These are phyloP conservation scores for Euschistus heros DNA, from an alignment of 1,140 invertebrate species.

Conservation along the genomic window DNA sequence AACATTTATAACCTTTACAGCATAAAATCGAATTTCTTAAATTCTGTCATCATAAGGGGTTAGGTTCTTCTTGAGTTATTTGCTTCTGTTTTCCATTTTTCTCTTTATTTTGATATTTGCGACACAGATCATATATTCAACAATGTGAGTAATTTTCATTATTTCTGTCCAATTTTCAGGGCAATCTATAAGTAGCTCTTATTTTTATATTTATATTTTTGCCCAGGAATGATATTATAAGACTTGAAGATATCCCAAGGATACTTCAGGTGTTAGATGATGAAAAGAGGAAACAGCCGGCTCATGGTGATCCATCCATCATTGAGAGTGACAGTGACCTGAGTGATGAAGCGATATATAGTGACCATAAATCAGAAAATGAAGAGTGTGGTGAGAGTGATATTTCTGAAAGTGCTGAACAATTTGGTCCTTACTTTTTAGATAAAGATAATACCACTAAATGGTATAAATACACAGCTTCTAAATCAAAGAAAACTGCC, in stretches of 20 bases:
- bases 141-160: not conserved
- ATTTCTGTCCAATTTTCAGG: not conserved
- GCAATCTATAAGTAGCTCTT: not conserved
- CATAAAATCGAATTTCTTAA: no score
- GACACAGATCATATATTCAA: not conserved
- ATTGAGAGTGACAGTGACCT: not conserved
- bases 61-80: not conserved
- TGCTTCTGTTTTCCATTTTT: not conserved
- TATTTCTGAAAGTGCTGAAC: not conserved
- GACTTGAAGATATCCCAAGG: not conserved
- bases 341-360: not conserved
- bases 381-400: not conserved
- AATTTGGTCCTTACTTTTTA: not conserved
- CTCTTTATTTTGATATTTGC: not conserved
- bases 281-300: not conserved
- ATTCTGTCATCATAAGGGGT: not conserved
- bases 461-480: not conserved
- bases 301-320: not conserved
- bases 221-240: not conserved
- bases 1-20: no score
- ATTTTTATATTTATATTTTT: not conserved
- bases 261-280: not conserved
- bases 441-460: not conserved
- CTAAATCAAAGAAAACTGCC: not conserved
- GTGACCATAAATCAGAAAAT: not conserved